Percentiles rank a stretch among this genome's conserved stretches.
Evolutionary conservation across 1,140 invertebrate genomes (phyloP).

Genomic region (Ditylenchus dipsaci): DNA sequence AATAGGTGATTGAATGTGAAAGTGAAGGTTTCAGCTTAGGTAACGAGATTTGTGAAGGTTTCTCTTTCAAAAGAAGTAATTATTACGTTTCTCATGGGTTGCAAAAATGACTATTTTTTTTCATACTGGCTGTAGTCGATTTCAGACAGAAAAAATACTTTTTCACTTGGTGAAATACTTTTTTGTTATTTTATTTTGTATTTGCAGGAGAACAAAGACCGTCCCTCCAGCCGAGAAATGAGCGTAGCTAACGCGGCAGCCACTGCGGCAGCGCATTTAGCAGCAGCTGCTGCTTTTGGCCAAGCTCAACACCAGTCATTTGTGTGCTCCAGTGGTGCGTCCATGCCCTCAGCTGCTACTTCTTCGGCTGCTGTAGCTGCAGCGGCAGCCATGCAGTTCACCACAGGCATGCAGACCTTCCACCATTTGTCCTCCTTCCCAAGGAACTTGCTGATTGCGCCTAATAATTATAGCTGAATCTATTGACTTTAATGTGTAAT

Average conservation of each 20-base stretch:
- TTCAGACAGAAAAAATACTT: no score
- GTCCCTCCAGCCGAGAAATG: background rate
- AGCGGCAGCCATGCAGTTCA: slow-evolving; percentile 27
- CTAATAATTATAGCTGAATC: no score
- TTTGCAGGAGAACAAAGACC: slow-evolving; percentile 11
- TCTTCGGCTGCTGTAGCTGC: slow-evolving; percentile 3
- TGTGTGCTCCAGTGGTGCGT: slow-evolving; percentile 9
- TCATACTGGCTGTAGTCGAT: no score
- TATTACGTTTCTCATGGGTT: no score
- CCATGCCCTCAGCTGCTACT: background rate
- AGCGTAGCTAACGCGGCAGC: background rate
- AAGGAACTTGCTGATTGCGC: slow-evolving; percentile 15
- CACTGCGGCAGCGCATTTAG: background rate
- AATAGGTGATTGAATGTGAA: no score
- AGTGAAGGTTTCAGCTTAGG: no score
- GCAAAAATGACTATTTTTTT: background rate
- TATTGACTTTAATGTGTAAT: no score
- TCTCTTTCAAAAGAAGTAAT: no score
- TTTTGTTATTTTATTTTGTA: no score
- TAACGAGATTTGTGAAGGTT: no score
- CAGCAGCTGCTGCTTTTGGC: background rate
- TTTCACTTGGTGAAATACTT: no score
- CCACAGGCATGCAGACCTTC: slow-evolving; percentile 11
- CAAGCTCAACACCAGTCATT: slow-evolving; percentile 14
- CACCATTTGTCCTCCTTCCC: slow-evolving; percentile 19